Evolutionary conservation across 1,140 invertebrate species (phyloP), one percentile per base, ranked within the genome.

Genomic region (Drosophila bocki): DNA sequence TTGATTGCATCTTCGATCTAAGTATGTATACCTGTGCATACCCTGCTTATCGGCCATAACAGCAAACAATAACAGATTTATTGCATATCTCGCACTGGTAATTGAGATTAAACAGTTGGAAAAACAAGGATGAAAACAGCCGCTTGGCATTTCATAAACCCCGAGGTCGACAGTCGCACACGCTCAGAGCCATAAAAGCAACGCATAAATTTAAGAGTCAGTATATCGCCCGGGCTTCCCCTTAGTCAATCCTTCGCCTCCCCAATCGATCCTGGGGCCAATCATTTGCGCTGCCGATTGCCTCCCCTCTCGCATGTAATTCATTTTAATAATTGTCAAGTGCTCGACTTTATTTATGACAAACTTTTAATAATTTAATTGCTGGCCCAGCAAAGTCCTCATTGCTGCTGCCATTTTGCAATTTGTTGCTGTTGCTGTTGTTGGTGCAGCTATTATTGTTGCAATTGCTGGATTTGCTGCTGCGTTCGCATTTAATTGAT

Each of bases 301-400:
- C 53, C 45, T 17, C 11, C 32, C 35, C 26, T 32, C 58, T 71
- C 53, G 62, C 69, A 56, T 80, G 80, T 84, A 90, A 87, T 87
- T 87, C 84, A 86, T 84, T 87, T 84, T 75, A 87, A 87, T 87
- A 87, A 88, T 87, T 87, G 84, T 87, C 85, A 87, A 84, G 77
- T 84, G 82, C 69, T 54, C 69, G 77, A 70, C 72, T 87, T 88
- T 84, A 87, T 87, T 87, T 90, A 87, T 87, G 80, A 78, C 77
- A 87, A 87, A 87, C 77, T 90, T 87, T 90, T 78, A 84, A 84
- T 88, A 88, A 87, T 84, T 88, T 87, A 84, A 88, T 87, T 88
- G 76, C 76, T 78, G 75, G 56, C 41, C 57, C 63, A 72, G 68
- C 70, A 74, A 72, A 32, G 39, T 58, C 35, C 64, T 70, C 69